phyloP scores from a whole-genome alignment of 2,888 invertebrate species.

The Euclidia mi region DNA sequence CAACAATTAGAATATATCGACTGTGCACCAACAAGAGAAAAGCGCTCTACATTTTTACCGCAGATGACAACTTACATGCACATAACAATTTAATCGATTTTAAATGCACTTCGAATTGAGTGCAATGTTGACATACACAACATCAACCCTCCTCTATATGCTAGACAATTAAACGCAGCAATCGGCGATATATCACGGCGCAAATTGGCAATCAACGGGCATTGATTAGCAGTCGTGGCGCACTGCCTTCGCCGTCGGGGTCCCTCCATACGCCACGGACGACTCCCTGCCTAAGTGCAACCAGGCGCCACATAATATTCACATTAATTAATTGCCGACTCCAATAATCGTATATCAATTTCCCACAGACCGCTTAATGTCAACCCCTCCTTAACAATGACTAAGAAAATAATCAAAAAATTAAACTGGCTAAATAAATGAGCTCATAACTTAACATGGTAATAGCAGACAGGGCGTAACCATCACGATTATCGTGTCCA shows the following conservation, averaged over 20 bases:
- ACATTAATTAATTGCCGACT: slow-evolving; percentile 72
- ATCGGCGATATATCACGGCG: slow-evolving; percentile 74
- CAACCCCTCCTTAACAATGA: slow-evolving; percentile 74
- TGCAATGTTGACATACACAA: slow-evolving; percentile 29
- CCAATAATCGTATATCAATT: slow-evolving; percentile 85
- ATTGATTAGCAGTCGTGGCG: slow-evolving; percentile 71
- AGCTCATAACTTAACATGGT: slow-evolving; percentile 79
- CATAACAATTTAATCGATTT: background rate
- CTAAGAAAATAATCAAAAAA: slow-evolving; percentile 75
- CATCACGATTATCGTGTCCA: slow-evolving; percentile 82
- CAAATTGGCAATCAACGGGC: slow-evolving; percentile 83
- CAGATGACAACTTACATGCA: too few species aligned
- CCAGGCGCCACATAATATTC: slow-evolving; percentile 67
- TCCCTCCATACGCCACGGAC: slow-evolving; percentile 33
- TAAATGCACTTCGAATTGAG: slow-evolving; percentile 28
- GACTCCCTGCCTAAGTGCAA: slow-evolving; percentile 40
- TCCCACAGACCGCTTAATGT: slow-evolving; percentile 73
- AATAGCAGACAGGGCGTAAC: slow-evolving; percentile 78
- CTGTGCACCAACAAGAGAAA: too few species aligned
- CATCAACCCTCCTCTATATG: slow-evolving; percentile 25
- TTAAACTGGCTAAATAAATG: slow-evolving; percentile 74
- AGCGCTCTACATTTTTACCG: too few species aligned
- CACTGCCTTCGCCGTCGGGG: slow-evolving; percentile 55
- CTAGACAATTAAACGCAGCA: slow-evolving; percentile 68
- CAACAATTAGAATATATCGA: too few species aligned